phyloP scores from a whole-genome alignment of 2,113 vertebrate species.

The Myrmecophaga tridactyla region DNA sequence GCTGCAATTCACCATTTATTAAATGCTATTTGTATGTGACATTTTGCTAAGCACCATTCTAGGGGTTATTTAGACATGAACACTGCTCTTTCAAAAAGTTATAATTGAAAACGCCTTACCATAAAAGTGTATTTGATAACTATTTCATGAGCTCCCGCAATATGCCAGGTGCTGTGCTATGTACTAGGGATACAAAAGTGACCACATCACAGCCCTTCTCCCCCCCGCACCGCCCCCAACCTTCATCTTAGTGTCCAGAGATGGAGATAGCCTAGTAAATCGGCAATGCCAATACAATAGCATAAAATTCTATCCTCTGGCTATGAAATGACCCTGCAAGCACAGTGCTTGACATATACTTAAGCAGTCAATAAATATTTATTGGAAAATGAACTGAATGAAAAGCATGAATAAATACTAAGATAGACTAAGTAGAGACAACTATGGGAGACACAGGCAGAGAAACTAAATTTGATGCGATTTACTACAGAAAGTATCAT shows the following conservation, averaged over 20 bases:
- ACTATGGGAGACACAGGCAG: background rate
- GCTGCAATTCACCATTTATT: background rate
- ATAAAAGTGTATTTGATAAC: background rate
- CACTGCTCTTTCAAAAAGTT: background rate
- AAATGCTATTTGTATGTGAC: background rate
- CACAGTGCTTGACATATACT: background rate
- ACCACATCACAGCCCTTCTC: background rate
- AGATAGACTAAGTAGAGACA: background rate
- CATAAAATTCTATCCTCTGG: background rate
- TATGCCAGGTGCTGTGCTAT: background rate
- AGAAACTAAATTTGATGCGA: background rate
- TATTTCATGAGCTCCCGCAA: background rate
- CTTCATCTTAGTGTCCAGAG: background rate
- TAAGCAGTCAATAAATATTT: background rate
- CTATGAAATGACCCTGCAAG: background rate
- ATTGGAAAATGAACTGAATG: background rate
- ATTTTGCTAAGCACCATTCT: background rate
- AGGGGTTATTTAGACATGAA: background rate
- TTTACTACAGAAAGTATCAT: background rate
- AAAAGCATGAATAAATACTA: background rate
- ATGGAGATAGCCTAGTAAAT: background rate
- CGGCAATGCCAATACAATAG: background rate
- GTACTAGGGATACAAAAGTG: background rate
- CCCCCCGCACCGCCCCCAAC: no score
- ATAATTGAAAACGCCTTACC: background rate